These are phyloP conservation scores for Cariama cristata DNA, from an alignment of 2,113 vertebrate species.

Conservation along the genomic window DNA sequence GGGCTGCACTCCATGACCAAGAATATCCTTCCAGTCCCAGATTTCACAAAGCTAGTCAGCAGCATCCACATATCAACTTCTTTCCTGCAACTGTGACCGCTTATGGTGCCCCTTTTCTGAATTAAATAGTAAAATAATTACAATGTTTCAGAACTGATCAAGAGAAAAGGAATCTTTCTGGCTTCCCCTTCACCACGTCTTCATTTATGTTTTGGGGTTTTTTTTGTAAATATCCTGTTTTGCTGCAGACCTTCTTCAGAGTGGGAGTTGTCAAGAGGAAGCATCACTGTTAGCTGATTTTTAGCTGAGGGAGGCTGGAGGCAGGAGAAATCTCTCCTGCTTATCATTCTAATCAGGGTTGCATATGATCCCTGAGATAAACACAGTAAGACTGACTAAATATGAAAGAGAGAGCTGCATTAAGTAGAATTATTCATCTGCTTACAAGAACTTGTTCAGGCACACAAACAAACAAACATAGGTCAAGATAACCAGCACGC, in stretches of 20 bases:
- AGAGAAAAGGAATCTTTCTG: not conserved
- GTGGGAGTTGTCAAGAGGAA: conserved; percentile 27
- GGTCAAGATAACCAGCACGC: not conserved
- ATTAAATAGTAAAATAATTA: not conserved
- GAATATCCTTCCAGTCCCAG: not conserved
- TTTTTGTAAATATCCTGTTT: conserved; percentile 47
- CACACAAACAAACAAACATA: not conserved
- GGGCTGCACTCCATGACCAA: not conserved
- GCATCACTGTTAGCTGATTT: not conserved
- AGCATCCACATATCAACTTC: not conserved
- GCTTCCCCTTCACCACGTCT: not conserved
- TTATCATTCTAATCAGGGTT: conserved; percentile 61
- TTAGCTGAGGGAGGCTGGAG: not conserved
- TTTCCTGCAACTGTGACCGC: not conserved
- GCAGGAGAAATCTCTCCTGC: not conserved
- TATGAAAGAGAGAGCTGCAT: not conserved
- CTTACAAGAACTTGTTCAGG: not conserved
- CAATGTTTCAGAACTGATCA: not conserved
- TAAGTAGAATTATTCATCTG: not conserved
- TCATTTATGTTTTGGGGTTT: not conserved
- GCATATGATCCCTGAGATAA: conserved; percentile 7
- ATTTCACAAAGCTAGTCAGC: not conserved
- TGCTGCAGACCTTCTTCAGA: conserved; percentile 18
- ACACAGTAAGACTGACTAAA: conserved; percentile 40
- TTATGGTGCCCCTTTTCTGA: not conserved